These are phyloP conservation scores for Danio choprae DNA, from an alignment of 2,797 vertebrate species.

Conservation along the genomic window DNA sequence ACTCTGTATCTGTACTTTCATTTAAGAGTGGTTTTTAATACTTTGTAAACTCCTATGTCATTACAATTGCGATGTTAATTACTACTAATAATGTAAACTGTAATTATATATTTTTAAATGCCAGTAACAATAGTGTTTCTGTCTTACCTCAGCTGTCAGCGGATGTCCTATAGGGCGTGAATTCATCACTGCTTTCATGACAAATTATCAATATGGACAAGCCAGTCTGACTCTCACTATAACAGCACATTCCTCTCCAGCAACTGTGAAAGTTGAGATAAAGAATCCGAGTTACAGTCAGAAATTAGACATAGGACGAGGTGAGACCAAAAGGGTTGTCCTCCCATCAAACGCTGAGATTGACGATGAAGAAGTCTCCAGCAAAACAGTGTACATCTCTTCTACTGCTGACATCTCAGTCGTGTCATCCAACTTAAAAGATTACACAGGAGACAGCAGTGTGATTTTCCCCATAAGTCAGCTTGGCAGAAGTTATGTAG, in stretches of 20 bases:
- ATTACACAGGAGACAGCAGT: constrained; percentile 56
- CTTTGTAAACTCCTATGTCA: too few species aligned
- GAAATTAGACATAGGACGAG: constrained; percentile 39
- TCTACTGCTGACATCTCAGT: constrained; percentile 62
- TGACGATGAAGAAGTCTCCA: constrained; percentile 13
- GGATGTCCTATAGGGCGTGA: constrained; percentile 63
- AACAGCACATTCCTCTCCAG: constrained; percentile 51
- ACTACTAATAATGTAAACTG: not conserved
- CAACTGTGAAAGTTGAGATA: constrained; percentile 56
- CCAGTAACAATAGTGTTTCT: not conserved
- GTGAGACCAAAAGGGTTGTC: constrained; percentile 48
- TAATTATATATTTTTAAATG: not conserved
- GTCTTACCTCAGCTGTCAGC: constrained; percentile 32
- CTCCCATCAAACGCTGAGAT: constrained; percentile 53
- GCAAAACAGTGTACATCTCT: constrained; percentile 56
- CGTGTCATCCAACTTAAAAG: constrained; percentile 59
- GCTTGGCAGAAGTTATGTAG: constrained; percentile 60
- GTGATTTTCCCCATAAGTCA: constrained; percentile 60
- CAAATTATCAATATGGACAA: constrained; percentile 49
- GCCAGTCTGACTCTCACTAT: constrained; percentile 52
- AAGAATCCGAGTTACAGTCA: constrained; percentile 42
- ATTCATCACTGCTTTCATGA: constrained; percentile 66
- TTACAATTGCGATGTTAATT: not conserved
- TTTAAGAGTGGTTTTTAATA: too few species aligned
- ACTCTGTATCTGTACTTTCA: too few species aligned